phyloP scores from a whole-genome alignment of 2,113 vertebrate species.

The Macrotus californicus region DNA sequence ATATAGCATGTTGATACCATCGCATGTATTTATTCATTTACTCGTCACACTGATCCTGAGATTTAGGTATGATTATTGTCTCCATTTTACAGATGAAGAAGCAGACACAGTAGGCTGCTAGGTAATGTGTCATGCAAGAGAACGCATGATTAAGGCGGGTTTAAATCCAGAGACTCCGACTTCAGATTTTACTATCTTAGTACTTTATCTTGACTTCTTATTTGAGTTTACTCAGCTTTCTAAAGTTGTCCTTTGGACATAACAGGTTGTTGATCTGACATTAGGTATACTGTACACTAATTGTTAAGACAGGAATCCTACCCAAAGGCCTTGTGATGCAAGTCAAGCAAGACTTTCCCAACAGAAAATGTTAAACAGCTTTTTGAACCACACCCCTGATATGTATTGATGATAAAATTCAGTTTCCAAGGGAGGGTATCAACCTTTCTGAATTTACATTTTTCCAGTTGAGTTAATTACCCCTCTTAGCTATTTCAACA shows the following conservation, averaged over 20 bases:
- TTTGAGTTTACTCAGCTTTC: not conserved
- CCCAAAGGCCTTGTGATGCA: not conserved
- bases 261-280: not conserved
- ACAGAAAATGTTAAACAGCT: not conserved
- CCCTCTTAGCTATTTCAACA: not conserved
- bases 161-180: not conserved
- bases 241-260: not conserved
- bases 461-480: not conserved
- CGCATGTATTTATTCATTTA: not conserved
- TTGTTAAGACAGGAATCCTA: not conserved
- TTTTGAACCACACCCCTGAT: not conserved
- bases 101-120: not conserved
- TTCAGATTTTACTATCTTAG: not conserved
- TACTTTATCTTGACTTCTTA: not conserved
- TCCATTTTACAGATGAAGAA: not conserved
- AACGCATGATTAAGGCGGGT: not conserved
- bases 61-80: not conserved
- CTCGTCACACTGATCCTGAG: not conserved
- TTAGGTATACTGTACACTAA: not conserved
- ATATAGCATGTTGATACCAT: not conserved
- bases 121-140: too few species aligned
- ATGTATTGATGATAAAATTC: not conserved
- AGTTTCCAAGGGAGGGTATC: not conserved
- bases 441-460: not conserved
- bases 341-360: not conserved